Conservation (phyloP, 2,113 vertebrate species). For the Chaetura pelagica region DNA sequence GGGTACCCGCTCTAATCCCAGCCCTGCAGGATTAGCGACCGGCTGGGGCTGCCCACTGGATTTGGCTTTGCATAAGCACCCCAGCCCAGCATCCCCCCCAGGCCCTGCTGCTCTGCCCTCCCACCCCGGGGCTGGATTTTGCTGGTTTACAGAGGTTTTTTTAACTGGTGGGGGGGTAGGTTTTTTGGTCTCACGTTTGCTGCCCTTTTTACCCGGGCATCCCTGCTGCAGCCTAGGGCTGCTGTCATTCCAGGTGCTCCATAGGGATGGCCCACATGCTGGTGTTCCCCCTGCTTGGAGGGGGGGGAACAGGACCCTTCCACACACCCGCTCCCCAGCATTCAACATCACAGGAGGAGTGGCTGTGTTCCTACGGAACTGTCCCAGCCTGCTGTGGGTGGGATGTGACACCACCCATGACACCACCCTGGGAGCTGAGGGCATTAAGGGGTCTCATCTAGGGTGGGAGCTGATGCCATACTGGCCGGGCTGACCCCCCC, state of each 20-base stretch:
- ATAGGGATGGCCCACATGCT: rapidly evolving
- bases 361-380: neutral
- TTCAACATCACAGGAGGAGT: rapidly evolving
- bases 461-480: rapidly evolving
- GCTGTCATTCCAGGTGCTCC: neutral
- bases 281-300: rapidly evolving
- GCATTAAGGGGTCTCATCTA: rapidly evolving
- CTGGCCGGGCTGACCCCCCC: rapidly evolving
- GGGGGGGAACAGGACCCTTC: neutral
- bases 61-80: slow-evolving; percentile 33
- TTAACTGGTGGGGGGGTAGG: rapidly evolving
- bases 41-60: neutral
- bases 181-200: neutral
- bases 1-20: slow-evolving; percentile 56
- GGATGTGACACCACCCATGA: neutral
- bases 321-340: no score
- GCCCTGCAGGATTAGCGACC: slow-evolving; percentile 28
- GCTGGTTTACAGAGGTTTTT: neutral
- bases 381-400: neutral
- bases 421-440: neutral
- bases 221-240: neutral
- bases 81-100: neutral
- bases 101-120: neutral
- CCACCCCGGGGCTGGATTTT: rapidly evolving
- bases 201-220: rapidly evolving